Conservation (phyloP, 2,888 invertebrate species). For the Apeira syringaria region DNA sequence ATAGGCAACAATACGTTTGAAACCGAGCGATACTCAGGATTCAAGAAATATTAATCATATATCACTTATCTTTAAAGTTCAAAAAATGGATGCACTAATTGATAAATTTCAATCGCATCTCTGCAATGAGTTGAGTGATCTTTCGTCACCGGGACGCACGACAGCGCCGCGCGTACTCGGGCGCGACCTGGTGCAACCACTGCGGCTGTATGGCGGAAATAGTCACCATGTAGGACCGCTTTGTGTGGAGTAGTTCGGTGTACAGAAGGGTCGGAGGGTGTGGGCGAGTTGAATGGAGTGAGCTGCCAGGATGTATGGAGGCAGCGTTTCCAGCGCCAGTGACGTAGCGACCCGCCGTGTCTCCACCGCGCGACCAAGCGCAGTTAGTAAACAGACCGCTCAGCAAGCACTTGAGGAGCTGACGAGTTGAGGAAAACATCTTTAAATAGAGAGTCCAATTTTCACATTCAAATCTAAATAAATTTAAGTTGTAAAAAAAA, state of each 20-base stretch:
- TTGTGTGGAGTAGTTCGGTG: constrained; percentile 94
- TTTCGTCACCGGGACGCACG: constrained; percentile 59
- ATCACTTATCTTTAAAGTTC: too few species aligned
- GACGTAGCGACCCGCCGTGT: constrained; percentile 79
- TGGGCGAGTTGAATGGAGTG: constrained; percentile 83
- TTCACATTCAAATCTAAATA: too few species aligned
- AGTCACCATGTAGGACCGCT: constrained; percentile 90
- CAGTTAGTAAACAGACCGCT: constrained; percentile 93
- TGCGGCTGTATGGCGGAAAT: constrained; percentile 90
- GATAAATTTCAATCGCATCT: not conserved
- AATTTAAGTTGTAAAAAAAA: too few species aligned
- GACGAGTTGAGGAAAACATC: not conserved
- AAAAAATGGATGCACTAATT: too few species aligned
- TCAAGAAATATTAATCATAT: too few species aligned
- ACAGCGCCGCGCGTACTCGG: constrained; percentile 64
- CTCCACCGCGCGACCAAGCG: constrained; percentile 89
- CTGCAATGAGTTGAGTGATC: constrained; percentile 2
- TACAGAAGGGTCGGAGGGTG: constrained; percentile 90
- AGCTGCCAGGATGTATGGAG: constrained; percentile 93
- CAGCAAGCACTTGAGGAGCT: constrained; percentile 89
- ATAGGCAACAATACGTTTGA: too few species aligned
- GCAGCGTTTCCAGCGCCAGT: constrained; percentile 78
- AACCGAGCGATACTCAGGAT: too few species aligned
- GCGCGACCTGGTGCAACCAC: constrained; percentile 86
- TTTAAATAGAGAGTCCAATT: too few species aligned